These are phyloP conservation scores for Pachypeltis micranthus DNA, from an alignment of 1,140 invertebrate species.

Conservation along the genomic window DNA sequence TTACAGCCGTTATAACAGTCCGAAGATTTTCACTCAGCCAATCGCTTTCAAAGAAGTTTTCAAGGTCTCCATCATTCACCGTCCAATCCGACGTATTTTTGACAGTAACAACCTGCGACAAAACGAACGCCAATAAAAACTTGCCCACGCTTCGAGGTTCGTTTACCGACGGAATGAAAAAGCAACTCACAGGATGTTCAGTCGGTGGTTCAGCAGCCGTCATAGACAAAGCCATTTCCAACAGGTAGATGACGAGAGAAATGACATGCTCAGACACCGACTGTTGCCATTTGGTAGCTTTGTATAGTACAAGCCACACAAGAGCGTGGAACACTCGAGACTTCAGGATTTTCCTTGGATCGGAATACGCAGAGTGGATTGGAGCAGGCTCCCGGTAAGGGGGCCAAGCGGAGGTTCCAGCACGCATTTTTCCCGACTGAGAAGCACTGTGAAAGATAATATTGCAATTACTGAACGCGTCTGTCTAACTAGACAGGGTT, in stretches of 20 bases:
- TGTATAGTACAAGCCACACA: slow-evolving; percentile 70
- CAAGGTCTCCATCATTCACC: slow-evolving; percentile 49
- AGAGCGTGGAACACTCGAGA: slow-evolving; percentile 76
- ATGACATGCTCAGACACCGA: slow-evolving; percentile 71
- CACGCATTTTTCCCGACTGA: slow-evolving; percentile 51
- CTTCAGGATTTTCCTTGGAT: slow-evolving; percentile 55
- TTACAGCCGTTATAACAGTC: slow-evolving; percentile 53
- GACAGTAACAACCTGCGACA: slow-evolving; percentile 31
- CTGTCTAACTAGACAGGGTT: too few relatives aligned
- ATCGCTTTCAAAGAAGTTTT: slow-evolving; percentile 62
- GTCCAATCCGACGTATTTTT: slow-evolving; percentile 28
- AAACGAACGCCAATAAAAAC: slow-evolving; percentile 7
- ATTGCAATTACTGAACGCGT: too few relatives aligned
- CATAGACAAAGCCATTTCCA: slow-evolving; percentile 67
- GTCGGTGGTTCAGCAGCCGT: slow-evolving; percentile 27
- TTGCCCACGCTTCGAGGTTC: too few relatives aligned
- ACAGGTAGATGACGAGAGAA: slow-evolving; percentile 70
- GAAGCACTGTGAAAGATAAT: slow-evolving; percentile 41
- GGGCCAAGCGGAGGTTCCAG: slow-evolving; percentile 61
- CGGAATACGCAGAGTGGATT: slow-evolving; percentile 51
- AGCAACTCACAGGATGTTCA: neutral
- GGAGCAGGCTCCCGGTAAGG: slow-evolving; percentile 61
- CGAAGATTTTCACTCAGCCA: slow-evolving; percentile 68
- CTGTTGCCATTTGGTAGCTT: slow-evolving; percentile 56
- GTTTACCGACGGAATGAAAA: too few relatives aligned